Evolutionary conservation across 2,888 invertebrate genomes (phyloP), one percentile per base, ranked within the genome.

Genomic region (Loripinus fragilis): DNA sequence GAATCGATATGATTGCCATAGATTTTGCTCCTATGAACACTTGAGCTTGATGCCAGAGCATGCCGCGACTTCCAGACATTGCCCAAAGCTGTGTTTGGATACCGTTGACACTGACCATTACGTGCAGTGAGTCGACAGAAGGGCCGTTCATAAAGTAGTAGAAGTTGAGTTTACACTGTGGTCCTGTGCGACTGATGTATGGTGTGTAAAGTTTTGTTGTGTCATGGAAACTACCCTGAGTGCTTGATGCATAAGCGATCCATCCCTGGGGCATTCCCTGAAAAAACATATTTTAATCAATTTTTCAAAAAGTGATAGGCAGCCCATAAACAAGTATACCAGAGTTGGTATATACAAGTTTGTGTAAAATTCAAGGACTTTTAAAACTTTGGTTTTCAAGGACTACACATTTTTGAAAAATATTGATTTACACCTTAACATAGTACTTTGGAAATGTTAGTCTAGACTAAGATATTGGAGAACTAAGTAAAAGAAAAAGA

Each of bases 131-230:
- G 48, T 86, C 87, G 0, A 89, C 83, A 10, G 81, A 73, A 2
- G 82, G 76, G 30, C 91, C 91, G 33, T 78, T 74, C 88, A 91
- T 89, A 78, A 81, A 87, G 76, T 90, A 91, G 76, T 79, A 88
- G 76, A 90, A 87, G 0, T 69, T 66, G 20, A 91, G 76, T 17
- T 55, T 75, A 79, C 91, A 91, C 76, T 89, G 90, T 15, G 91
- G 90, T 20, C 90, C 91, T 10, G 87, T 87, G 10, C 79, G 74
- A 3, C 86, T 74, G 15, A 89, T 86, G 10, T 60, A 73, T 0
- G 88, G 82, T 8, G 88, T 85, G 70, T 80, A 81, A 0, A 90
- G 48, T 15, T 80, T 74, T 8, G 90, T 86, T 8, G 76, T 83
- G 68, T 90, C 88, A 33, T 80, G 78, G 73, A 80, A 86, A 7